Evolutionary conservation across 2,888 invertebrate genomes (phyloP).

Genomic region (Euzophera pinguis): DNA sequence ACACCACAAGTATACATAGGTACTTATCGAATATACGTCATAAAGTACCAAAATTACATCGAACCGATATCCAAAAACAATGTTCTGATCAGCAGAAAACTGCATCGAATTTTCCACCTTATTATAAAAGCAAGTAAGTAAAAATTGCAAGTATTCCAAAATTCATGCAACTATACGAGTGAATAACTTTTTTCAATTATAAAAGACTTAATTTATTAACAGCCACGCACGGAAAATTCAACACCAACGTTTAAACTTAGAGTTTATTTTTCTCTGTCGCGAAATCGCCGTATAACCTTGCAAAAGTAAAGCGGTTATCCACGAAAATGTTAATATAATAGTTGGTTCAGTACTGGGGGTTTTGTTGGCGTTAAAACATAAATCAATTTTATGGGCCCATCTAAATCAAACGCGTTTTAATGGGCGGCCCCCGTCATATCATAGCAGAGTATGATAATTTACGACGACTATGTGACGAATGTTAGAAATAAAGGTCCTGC

Average conservation of each 20-base stretch:
- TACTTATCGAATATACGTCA: conserved; percentile 55
- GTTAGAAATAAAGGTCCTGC: conserved; percentile 77
- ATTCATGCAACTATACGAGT: conserved; percentile 68
- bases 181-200: conserved; percentile 72
- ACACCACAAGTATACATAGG: conserved; percentile 37
- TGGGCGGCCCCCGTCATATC: conserved; percentile 81
- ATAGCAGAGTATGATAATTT: conserved; percentile 80
- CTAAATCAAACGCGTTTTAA: conserved; percentile 82
- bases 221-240: conserved; percentile 19
- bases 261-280: conserved; percentile 27
- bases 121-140: conserved; percentile 32
- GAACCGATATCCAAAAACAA: conserved; percentile 71
- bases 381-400: conserved; percentile 81
- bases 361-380: conserved; percentile 80
- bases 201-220: conserved; percentile 63
- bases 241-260: conserved; percentile 21
- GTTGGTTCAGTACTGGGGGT: conserved; percentile 78
- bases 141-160: conserved; percentile 36
- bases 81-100: conserved; percentile 44
- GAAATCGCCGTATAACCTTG: conserved; percentile 51
- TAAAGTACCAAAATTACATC: conserved; percentile 72
- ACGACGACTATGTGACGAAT: conserved; percentile 81
- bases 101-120: conserved; percentile 37
- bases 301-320: conserved; percentile 68
- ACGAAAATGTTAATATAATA: conserved; percentile 81